Evolutionary conservation across 2,888 invertebrate species (phyloP), one percentile per base, ranked within the genome.

Genomic region (Lacanobia wlatinum): DNA sequence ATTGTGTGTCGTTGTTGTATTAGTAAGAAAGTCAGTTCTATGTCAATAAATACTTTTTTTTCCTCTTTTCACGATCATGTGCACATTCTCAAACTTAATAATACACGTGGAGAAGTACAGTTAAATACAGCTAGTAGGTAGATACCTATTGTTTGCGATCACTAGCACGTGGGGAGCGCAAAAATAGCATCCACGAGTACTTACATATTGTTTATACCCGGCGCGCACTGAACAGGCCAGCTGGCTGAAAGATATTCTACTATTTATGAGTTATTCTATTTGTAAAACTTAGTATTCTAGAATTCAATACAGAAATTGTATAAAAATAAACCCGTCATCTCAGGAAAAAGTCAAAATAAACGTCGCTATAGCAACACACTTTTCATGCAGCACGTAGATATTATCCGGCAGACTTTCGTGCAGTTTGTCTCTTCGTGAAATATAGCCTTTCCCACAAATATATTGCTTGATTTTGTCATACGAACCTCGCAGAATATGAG

Each of bases 401-500:
- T 69, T 74, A 83, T 80, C 71, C 70, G 68, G n/a, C 18, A 58
- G 69, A 71, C 21, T 78, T 78, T 83, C 61, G 28, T 74, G 76
- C 78, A 85, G 60, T 84, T 78, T 84, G 77, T 84, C 73, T 72
- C 59, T 55, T 6, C n/a, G 63, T 83, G 56, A 84, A 77, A 81
- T 84, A 84, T 81, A 62, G 74, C 70, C 53, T 61, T 53, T 67
- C 46, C 21, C 58, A 67, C 75, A 64, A 71, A 78, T 77, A 81
- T 80, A 75, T 78, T 52, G 78, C 76, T 59, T 12, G 58, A 55
- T 77, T 77, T 66, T 70, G 78, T 76, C 75, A 73, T 77, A 82
- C 77, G 67, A 66, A 74, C 78, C 81, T 82, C 82, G 68, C 40
- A 28, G 82, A 88, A 89, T 87, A 90, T 88, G 89, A 87, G 88